Evolutionary conservation across 2,113 vertebrate species (phyloP), one percentile per base, ranked within the genome.

Genomic region (Pitta sordida): DNA sequence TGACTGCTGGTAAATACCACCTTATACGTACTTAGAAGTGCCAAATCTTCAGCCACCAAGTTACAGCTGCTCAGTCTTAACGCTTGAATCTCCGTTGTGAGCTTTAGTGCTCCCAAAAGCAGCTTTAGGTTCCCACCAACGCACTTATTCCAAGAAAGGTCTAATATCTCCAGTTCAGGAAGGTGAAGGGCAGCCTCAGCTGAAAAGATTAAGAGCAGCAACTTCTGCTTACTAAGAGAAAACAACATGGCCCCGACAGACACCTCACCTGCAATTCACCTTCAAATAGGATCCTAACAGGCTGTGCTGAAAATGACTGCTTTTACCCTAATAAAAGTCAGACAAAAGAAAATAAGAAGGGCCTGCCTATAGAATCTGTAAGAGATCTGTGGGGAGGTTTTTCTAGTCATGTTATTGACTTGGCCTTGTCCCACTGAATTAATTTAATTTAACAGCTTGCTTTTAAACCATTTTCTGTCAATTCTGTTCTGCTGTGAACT

Each of bases 71-170:
- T 98, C 96, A 99, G 97, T 88, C 96, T 97, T 86, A 99, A 97
- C 90, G 98, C 98, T 86, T 92, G 95, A 81, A 99, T 98, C 78
- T 91, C 68, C 12, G 85, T 74, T 12, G 97, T 96, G 44, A 95
- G 96, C 94, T 98, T 97, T 74, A 99, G 74, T 3, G 95, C 96
- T 52, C 98, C 98, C 87, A 98, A 96, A 89, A 99, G 97, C 91
- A 98, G 93, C 51, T 97, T 93, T 88, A 99, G 90, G 81, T 97
- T 98, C 51, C 98, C 98, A 21, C 98, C 98, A 67, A 99, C 97
- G 92, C 98, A 98, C 85, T 99, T 99, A 96, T 98, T 98, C 99
- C 99, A 99, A 83, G 99, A 99, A 65, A 99, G 96, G 88, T 98
- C 97, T 93, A 99, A 76, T 27, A 88, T 96, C 97, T 95, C 95